Conservation (phyloP, 1,140 invertebrate genomes). For the Drosophila suzukii region DNA sequence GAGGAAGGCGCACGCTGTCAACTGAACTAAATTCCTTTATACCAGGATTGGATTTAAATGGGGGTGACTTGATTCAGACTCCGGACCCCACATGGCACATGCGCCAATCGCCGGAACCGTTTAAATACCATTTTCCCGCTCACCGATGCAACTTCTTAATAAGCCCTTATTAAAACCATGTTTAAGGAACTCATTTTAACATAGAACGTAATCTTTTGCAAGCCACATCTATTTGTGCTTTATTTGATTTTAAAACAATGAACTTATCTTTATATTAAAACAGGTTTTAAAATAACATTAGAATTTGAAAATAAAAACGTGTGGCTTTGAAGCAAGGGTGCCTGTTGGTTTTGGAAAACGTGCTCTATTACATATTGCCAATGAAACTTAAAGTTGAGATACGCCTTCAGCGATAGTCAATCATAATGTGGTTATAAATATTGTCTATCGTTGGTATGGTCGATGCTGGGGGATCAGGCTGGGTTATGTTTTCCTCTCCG, state of each 20-base stretch:
- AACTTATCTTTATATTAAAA: neutral
- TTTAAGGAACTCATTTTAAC: no score
- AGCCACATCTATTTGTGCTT: neutral
- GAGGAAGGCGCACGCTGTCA: conserved; percentile 71
- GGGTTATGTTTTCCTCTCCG: neutral
- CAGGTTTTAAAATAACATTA: neutral
- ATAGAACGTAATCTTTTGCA: neutral
- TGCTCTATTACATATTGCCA: neutral
- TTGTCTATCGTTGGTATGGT: conserved; percentile 66
- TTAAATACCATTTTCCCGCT: conserved; percentile 25
- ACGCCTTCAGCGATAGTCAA: conserved; percentile 24
- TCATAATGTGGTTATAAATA: conserved; percentile 67
- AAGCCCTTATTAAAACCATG: neutral
- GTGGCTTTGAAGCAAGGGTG: neutral
- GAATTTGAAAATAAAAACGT: neutral
- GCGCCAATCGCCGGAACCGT: conserved; percentile 19
- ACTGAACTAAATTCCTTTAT: conserved; percentile 80
- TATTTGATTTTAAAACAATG: neutral
- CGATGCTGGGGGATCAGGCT: conserved; percentile 1
- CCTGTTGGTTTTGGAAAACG: neutral
- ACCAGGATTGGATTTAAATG: conserved; percentile 35
- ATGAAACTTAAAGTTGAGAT: neutral
- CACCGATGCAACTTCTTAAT: neutral
- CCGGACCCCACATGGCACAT: conserved; percentile 30
- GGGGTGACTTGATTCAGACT: conserved; percentile 52